phyloP scores from a whole-genome alignment of 2,113 vertebrate species.

The Mellivora capensis region DNA sequence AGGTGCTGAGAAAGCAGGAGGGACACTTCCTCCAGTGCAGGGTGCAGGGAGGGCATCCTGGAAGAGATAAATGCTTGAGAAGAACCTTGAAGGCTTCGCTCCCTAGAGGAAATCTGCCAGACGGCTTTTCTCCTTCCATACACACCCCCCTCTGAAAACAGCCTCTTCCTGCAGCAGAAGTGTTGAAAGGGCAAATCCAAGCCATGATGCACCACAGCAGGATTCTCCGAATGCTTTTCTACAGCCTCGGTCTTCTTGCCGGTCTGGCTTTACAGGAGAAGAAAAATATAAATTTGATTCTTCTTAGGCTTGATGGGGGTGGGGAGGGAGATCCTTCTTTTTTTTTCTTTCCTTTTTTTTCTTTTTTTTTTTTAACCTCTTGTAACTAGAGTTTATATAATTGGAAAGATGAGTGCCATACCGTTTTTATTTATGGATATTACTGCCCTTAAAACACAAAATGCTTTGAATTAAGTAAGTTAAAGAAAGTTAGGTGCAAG shows the following conservation, averaged over 20 bases:
- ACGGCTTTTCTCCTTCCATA: neutral
- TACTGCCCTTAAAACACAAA: constrained; percentile 4
- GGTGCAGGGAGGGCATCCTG: neutral
- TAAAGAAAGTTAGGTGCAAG: neutral
- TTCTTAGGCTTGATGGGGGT: neutral
- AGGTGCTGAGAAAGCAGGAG: neutral
- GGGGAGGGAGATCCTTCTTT: neutral
- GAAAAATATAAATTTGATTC: neutral
- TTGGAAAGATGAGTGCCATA: neutral
- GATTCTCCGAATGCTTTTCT: neutral
- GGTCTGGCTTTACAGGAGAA: neutral
- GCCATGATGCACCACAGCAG: neutral
- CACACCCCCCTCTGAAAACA: constrained; percentile 3
- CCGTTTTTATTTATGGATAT: neutral
- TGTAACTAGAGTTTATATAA: neutral
- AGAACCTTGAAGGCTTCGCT: neutral
- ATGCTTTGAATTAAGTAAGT: neutral
- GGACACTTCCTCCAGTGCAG: neutral
- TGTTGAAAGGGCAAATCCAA: neutral
- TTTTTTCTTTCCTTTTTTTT: neutral
- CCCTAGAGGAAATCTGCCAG: neutral
- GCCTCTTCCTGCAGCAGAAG: neutral
- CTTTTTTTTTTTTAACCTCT: neutral
- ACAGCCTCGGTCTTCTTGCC: neutral
- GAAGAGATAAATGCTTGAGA: neutral